Evolutionary conservation across 1,140 invertebrate genomes (phyloP), one percentile per base, ranked within the genome.

Genomic region (Mylabris phalerata): DNA sequence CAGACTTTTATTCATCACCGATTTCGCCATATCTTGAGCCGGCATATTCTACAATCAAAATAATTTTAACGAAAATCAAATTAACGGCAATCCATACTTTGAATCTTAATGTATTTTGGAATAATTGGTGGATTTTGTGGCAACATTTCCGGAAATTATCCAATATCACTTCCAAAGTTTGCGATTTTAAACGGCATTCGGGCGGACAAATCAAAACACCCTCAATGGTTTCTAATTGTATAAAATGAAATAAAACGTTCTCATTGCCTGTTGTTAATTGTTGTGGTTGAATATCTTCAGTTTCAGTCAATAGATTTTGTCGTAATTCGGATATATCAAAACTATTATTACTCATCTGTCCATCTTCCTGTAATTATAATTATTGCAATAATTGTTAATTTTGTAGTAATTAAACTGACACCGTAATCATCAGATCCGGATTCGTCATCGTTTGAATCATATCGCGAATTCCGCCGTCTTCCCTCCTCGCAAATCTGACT

Each of bases 271-370:
- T 74, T 41, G 83, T 85, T 59, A 88, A 75, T 71, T 81, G 78
- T 43, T 79, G 77, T 0, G 84, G 82, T 49, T 80, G 68, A 44
- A 84, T 79, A 62, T 85, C 83, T 63, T 84, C 83, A 19, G 86
- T 82, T 72, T 88, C 86, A 60, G 82, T 83, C 58, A 89, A 74
- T 55, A 89, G 75, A 56, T 82, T 84, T 62, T 88, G 85, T 11
- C 85, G 79, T 55, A 89, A 81, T 63, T 88, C 86, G 1, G 82
- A 81, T 64, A 88, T 74, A 59, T 88, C 84, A 63, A 83, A 78
- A 43, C 76, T 79, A 40, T 79, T 80, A 38, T 79, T 80, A 38
- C 81, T 79, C n/a, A 73, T 68, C 64, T 84, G 81, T 67, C 84
- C 85, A 51, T 81, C 82, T 60, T 77, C 85, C 86, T 81, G 48